Conservation (phyloP, 2,113 vertebrate species). For the Dipodomys merriami region DNA sequence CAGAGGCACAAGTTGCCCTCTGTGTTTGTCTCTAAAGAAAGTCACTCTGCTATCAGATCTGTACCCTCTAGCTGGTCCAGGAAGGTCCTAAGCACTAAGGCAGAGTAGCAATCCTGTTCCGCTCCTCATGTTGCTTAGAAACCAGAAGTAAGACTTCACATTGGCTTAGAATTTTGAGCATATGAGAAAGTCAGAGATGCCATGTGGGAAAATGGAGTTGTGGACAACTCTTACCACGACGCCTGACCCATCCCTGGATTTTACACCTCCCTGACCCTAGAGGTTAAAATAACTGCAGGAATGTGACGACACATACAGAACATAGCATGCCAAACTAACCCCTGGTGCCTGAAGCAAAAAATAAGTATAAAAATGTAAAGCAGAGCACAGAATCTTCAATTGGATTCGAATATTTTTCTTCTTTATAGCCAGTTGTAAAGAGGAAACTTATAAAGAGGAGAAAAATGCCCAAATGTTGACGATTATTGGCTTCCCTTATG, state of each 20-base stretch:
- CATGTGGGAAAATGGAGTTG: not conserved
- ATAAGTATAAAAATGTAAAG: not conserved
- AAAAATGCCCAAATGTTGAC: not conserved
- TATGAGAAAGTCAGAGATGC: not conserved
- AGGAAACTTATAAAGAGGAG: not conserved
- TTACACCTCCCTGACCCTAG: rapidly evolving
- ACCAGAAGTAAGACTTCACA: not conserved
- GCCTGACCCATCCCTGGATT: not conserved
- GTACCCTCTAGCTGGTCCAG: not conserved
- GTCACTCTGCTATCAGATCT: rapidly evolving
- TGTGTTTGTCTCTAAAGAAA: not conserved
- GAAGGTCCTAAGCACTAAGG: not conserved
- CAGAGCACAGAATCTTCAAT: not conserved
- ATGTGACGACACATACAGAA: rapidly evolving
- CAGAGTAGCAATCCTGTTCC: not conserved
- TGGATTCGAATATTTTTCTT: not conserved
- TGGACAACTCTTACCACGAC: not conserved
- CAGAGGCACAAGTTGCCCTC: not conserved
- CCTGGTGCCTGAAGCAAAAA: not conserved
- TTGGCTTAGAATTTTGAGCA: not conserved
- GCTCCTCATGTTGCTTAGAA: not conserved
- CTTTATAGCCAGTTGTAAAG: too few species aligned
- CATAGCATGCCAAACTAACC: not conserved
- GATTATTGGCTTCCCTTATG: not conserved
- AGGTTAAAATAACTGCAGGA: rapidly evolving